Base-by-base conservation (phyloP, 2,797 vertebrate genomes). In the Manis crassicaudata region DNA sequence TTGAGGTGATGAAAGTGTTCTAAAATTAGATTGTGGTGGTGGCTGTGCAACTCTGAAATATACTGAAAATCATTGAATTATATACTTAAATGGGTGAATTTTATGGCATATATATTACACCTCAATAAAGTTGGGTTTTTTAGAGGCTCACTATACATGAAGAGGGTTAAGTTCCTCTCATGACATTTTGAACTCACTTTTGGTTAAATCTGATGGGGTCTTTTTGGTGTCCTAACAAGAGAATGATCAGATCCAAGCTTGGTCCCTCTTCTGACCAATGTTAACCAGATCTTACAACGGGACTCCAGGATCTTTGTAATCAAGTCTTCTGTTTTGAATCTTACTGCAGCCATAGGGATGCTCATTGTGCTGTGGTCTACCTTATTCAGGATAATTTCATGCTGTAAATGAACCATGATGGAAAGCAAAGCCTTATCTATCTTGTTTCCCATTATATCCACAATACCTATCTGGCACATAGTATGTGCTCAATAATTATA, bases 11-110 rank as follows among this genome's bases (percentile, higher is more conserved):
- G 58, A 86, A 95, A 87, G 18, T 83, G 16, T 87, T 79, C 60
- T 93, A 92, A 95, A 77, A 68, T 90, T 93, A 80, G 20, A 90
- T 40, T 92, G 62, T 88, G 43, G 40, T 88, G 37, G 81, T 81
- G 25, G 27, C 62, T 87, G 37, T 7, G 27, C 8, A 88, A 93
- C 12, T 75, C 62, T 80, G 13, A 25, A 87, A 67, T 84, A 63
- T 17, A 62, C n/a, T 86, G 35, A 76, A 92, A 93, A 43, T 23
- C 58, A 77, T 81, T 93, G 72, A 54, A 35, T 89, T 90, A 50
- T 54, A 56, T n/a, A 73, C 29, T 83, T 88, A 40, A 83, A 77
- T 90, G 29, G 12, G 7, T 95, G 13, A 68, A 86, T 93, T 91
- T 92, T 93, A 32, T 40, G 43, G 11, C 67, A 17, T 63, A 23